Percentiles rank a stretch among this genome's conserved stretches.
phyloP scores from a whole-genome alignment of 2,888 invertebrate genomes.

The Eupithecia subumbrata region DNA sequence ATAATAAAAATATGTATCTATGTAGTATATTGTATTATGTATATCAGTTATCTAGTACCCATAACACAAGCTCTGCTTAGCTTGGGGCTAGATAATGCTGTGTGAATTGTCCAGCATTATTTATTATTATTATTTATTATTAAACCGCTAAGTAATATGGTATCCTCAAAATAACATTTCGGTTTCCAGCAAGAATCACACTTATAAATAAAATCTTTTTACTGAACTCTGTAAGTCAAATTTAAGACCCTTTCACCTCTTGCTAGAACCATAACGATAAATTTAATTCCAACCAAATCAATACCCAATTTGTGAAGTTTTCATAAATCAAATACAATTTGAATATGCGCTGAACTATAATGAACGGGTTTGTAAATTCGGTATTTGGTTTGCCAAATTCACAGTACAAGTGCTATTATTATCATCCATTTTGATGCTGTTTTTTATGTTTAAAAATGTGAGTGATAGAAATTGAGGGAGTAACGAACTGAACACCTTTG shows the following conservation, averaged over 20 bases:
- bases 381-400: not conserved
- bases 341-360: constrained; percentile 35
- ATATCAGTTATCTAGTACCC: too few relatives aligned
- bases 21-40: too few relatives aligned
- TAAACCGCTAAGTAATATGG: not conserved
- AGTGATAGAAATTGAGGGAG: not conserved
- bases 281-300: constrained; percentile 48
- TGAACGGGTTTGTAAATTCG: not conserved
- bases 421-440: not conserved
- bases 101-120: too few relatives aligned
- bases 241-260: constrained; percentile 34
- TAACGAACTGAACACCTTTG: not conserved
- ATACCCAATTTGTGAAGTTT: constrained; percentile 54
- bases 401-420: not conserved
- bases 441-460: not conserved
- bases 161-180: not conserved
- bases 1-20: too few relatives aligned
- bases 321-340: constrained; percentile 62
- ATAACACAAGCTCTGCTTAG: too few relatives aligned
- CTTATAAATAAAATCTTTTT: constrained; percentile 26
- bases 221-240: constrained; percentile 30
- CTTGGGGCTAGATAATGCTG: too few relatives aligned
- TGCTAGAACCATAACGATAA: constrained; percentile 38
- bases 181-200: constrained; percentile 2
- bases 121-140: too few relatives aligned